A percentile compares a stretch with the other conserved stretches of the same genome.
phyloP scores from a whole-genome alignment of 2,113 vertebrate species.

The Scortum barcoo region DNA sequence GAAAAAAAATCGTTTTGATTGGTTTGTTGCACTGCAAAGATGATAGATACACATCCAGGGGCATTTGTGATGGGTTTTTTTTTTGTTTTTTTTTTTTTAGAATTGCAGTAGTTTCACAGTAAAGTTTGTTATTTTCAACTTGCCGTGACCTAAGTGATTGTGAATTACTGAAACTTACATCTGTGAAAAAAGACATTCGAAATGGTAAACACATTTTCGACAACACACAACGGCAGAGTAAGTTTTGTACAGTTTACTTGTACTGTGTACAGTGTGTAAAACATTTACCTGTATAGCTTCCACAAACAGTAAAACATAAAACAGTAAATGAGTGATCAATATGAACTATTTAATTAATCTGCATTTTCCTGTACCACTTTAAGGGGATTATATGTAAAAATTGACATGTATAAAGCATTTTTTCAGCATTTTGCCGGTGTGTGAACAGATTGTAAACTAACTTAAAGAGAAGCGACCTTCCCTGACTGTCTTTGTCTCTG shows the following conservation, averaged over 20 bases:
- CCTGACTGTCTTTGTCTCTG: no score
- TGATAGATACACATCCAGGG: conserved; percentile 16
- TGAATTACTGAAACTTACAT: neutral
- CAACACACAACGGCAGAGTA: neutral
- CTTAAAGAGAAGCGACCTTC: no score
- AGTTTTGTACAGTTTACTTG: neutral
- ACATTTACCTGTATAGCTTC: neutral
- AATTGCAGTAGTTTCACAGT: neutral
- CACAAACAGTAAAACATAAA: neutral
- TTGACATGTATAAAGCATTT: no score
- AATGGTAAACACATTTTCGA: neutral
- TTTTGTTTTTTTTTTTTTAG: no score
- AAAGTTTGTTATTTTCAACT: neutral
- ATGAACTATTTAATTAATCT: neutral
- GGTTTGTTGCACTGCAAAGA: conserved; percentile 39
- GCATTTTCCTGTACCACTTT: no score
- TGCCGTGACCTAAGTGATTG: neutral
- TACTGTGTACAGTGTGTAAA: neutral
- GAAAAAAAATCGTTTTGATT: conserved; percentile 51
- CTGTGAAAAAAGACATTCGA: neutral
- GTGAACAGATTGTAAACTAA: no score
- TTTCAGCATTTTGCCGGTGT: no score
- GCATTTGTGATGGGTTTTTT: no score
- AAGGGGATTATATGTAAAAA: no score
- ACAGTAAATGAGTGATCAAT: neutral